Conservation (phyloP, 2,113 vertebrate genomes). For the Gadus chalcogrammus region DNA sequence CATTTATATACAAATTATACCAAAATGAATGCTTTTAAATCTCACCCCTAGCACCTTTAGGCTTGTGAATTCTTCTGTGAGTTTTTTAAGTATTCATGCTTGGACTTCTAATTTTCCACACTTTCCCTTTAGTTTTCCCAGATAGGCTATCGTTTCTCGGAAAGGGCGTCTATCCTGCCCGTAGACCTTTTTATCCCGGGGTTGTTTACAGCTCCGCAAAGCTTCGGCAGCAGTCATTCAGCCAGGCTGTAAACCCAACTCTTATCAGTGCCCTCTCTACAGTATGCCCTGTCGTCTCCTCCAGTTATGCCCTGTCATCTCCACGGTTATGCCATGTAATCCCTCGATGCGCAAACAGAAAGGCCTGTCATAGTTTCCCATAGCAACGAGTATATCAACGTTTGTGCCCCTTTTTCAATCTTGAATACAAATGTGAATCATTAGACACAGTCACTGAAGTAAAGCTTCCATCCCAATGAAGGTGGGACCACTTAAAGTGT, state of each 20-base stretch:
- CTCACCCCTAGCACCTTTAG: too few species aligned
- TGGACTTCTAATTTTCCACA: neutral
- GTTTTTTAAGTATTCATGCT: neutral
- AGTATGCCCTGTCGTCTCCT: neutral
- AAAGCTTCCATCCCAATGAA: too few species aligned
- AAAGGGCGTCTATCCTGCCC: neutral
- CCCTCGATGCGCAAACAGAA: neutral
- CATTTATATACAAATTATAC: too few species aligned
- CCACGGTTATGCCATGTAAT: neutral
- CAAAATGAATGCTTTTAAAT: too few species aligned
- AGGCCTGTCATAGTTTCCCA: neutral
- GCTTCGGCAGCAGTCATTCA: neutral
- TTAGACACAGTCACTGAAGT: too few species aligned
- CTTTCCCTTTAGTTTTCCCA: neutral
- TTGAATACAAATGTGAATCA: too few species aligned
- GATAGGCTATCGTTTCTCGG: neutral
- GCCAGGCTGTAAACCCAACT: slow-evolving; percentile 14
- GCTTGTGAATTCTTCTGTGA: neutral
- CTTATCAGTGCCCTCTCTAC: slow-evolving; percentile 7
- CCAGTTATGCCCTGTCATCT: neutral
- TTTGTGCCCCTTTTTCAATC: too few species aligned
- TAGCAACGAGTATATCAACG: slow-evolving; percentile 12
- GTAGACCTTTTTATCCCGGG: neutral
- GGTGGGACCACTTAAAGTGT: too few species aligned
- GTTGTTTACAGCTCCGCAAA: neutral